These are phyloP conservation scores for Halcyon malimbica DNA, from an alignment of 2,113 vertebrate species.

Conservation along the genomic window DNA sequence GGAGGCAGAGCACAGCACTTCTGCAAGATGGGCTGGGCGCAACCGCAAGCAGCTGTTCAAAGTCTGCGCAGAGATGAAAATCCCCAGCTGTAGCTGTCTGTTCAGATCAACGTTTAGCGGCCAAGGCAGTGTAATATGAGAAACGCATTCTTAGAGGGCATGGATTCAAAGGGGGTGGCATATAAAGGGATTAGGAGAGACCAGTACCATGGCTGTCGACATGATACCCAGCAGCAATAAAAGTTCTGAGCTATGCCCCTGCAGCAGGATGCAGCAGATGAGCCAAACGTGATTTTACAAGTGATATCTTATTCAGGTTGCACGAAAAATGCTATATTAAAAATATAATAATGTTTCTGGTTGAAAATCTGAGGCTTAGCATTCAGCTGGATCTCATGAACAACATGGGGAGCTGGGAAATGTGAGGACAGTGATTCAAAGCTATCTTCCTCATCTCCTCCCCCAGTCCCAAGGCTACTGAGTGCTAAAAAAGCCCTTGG, in stretches of 20 bases:
- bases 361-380: neutral
- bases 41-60: neutral
- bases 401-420: neutral
- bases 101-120: neutral
- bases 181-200: neutral
- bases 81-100: conserved; percentile 39
- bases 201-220: accelerated
- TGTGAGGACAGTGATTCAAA: neutral
- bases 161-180: neutral
- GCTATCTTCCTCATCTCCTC: neutral
- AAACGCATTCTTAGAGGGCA: neutral
- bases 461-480: neutral
- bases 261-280: neutral
- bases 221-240: neutral
- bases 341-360: neutral
- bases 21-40: neutral
- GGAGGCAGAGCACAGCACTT: neutral
- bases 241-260: neutral
- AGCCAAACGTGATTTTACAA: neutral
- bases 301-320: neutral
- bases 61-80: neutral
- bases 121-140: neutral
- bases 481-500: neutral
- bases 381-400: neutral
- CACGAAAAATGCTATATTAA: neutral